Evolutionary conservation across 2,113 vertebrate genomes (phyloP).

Genomic region (Oxyruncus cristatus): DNA sequence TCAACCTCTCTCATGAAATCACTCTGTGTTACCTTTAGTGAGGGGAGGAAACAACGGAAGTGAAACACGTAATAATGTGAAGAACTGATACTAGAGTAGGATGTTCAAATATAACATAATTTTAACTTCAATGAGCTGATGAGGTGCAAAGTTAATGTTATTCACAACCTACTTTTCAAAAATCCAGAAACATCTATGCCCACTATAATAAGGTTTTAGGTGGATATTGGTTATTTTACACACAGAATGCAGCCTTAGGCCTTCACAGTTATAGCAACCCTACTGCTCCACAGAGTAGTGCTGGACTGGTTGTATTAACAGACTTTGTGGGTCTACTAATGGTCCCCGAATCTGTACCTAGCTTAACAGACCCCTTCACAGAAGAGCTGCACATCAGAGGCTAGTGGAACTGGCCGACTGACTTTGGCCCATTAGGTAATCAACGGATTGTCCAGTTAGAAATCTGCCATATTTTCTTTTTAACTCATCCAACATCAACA

Average conservation of each 20-base stretch:
- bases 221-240: not conserved
- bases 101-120: not conserved
- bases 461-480: not conserved
- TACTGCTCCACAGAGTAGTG: not conserved
- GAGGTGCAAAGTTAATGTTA: not conserved
- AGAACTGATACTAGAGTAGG: not conserved
- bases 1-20: not conserved
- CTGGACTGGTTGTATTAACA: not conserved
- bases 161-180: not conserved
- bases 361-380: not conserved
- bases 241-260: not conserved
- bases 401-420: not conserved
- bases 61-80: not conserved
- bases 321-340: not conserved
- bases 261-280: not conserved
- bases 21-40: not conserved
- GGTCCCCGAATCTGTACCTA: not conserved
- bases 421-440: rapidly evolving
- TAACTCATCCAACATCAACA: not conserved
- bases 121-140: not conserved
- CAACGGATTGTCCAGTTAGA: not conserved
- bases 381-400: not conserved
- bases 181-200: not conserved
- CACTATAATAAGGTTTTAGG: not conserved
- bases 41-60: not conserved